Conservation (phyloP, 2,113 vertebrate genomes). For the Carlito syrichta region DNA sequence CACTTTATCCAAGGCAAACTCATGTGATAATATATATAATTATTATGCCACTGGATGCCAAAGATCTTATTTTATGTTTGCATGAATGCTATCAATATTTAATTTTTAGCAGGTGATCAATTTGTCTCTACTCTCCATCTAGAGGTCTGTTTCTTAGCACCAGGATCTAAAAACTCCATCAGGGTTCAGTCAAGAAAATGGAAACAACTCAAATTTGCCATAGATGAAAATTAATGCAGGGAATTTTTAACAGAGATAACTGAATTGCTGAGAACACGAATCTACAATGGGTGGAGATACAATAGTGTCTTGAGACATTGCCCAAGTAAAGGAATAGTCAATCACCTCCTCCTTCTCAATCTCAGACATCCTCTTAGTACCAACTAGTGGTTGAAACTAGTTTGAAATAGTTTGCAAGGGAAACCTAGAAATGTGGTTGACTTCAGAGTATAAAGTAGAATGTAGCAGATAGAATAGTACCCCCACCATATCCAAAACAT, state of each 20-base stretch:
- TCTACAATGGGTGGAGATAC: background rate
- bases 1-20: background rate
- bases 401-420: background rate
- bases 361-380: background rate
- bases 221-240: background rate
- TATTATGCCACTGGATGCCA: background rate
- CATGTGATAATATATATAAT: background rate
- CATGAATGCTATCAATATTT: background rate
- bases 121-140: background rate
- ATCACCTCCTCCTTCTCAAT: background rate
- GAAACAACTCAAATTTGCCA: background rate
- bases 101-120: background rate
- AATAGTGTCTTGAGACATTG: background rate
- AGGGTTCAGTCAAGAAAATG: background rate
- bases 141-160: background rate
- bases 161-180: background rate
- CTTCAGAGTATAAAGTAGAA: background rate
- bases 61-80: background rate
- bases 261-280: background rate
- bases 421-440: background rate
- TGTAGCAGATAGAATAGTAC: background rate
- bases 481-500: background rate
- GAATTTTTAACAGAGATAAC: background rate
- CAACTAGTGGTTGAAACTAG: background rate
- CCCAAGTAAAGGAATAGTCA: background rate